These are phyloP conservation scores for Capricornis sumatraensis DNA, from an alignment of 2,113 vertebrate genomes.

Conservation along the genomic window DNA sequence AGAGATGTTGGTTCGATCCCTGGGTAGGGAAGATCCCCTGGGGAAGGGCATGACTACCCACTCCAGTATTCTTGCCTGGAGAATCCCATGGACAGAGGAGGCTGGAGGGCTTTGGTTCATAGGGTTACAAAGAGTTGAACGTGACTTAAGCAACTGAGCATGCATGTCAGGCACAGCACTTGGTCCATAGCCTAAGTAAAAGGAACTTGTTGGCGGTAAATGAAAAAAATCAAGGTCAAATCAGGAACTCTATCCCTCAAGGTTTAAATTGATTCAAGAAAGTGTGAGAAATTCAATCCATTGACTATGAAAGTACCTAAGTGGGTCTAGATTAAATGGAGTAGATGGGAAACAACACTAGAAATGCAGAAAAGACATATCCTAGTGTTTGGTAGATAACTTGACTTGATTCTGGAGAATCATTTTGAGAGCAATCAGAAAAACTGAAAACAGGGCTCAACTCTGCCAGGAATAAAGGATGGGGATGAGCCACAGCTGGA, in stretches of 20 bases:
- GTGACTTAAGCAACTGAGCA: not conserved
- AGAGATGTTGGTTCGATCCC: not conserved
- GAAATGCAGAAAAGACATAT: not conserved
- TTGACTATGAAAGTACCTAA: not conserved
- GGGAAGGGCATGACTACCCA: not conserved
- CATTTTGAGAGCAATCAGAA: not conserved
- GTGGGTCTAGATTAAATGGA: not conserved
- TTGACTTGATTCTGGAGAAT: not conserved
- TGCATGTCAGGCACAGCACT: not conserved
- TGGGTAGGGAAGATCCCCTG: not conserved
- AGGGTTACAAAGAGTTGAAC: not conserved
- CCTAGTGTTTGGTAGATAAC: not conserved
- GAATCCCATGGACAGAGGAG: not conserved
- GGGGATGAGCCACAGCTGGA: not conserved
- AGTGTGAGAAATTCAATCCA: not conserved
- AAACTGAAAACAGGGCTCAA: not conserved
- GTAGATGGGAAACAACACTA: not conserved
- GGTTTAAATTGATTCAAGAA: not conserved
- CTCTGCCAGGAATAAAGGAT: not conserved
- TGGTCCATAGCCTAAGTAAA: not conserved
- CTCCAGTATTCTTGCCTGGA: not conserved
- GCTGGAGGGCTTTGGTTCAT: not conserved
- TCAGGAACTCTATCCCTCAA: not conserved
- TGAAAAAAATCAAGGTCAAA: not conserved
- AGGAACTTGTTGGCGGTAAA: not conserved